These are phyloP conservation scores for Napeogenes sylphis DNA, from an alignment of 2,888 invertebrate genomes.

Conservation along the genomic window DNA sequence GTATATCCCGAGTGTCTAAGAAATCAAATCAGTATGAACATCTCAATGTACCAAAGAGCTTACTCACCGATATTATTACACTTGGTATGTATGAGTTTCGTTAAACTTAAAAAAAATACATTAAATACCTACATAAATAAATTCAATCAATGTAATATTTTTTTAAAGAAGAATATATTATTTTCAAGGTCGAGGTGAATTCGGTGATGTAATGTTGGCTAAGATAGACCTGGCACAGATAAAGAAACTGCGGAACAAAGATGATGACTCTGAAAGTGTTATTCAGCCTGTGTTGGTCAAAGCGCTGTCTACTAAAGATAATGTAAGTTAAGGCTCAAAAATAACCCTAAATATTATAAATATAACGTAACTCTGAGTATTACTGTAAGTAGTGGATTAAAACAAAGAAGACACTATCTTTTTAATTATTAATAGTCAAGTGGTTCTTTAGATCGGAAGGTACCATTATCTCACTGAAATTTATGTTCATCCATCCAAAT, in stretches of 20 bases:
- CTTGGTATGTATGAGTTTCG: slow-evolving; percentile 59
- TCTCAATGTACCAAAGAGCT: slow-evolving; percentile 83
- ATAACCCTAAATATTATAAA: too few relatives aligned
- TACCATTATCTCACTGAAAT: too few relatives aligned
- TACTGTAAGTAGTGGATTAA: too few relatives aligned
- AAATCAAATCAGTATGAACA: slow-evolving; percentile 84
- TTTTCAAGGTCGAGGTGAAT: slow-evolving; percentile 89
- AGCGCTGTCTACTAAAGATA: slow-evolving; percentile 87
- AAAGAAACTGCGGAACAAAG: slow-evolving; percentile 56
- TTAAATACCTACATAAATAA: background rate
- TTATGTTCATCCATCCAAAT: too few relatives aligned
- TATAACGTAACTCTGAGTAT: too few relatives aligned
- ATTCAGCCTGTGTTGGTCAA: slow-evolving; percentile 80
- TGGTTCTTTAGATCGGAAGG: too few relatives aligned
- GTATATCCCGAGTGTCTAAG: slow-evolving; percentile 60
- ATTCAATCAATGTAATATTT: too few relatives aligned
- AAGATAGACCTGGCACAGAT: slow-evolving; percentile 72
- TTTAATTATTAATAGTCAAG: too few relatives aligned
- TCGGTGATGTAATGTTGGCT: slow-evolving; percentile 93
- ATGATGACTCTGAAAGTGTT: slow-evolving; percentile 51
- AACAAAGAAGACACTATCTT: too few relatives aligned
- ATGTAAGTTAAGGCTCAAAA: slow-evolving; percentile 55
- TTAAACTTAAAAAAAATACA: background rate
- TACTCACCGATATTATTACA: slow-evolving; percentile 83
- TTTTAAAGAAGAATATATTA: background rate